Conservation (phyloP, 1,140 invertebrate genomes). For the Manduca sexta region DNA sequence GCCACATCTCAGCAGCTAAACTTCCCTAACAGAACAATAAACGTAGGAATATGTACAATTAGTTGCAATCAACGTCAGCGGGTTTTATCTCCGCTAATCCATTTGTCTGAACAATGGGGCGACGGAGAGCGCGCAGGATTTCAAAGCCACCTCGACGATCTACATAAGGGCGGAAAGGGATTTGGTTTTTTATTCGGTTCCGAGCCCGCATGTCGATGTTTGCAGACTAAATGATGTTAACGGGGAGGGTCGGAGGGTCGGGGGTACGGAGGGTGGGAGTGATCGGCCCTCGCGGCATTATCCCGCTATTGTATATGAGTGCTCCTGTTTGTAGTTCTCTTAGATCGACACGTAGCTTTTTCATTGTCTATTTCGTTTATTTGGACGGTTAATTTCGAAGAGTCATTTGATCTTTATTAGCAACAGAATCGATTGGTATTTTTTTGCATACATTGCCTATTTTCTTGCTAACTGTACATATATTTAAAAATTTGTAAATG, state of each 20-base stretch:
- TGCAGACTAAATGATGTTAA: conserved; percentile 34
- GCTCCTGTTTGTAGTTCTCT: no score
- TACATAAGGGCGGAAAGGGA: conserved; percentile 18
- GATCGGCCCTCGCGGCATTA: neutral
- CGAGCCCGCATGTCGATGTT: conserved; percentile 39
- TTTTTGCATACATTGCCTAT: no score
- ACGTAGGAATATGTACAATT: no score
- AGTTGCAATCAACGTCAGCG: no score
- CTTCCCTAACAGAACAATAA: no score
- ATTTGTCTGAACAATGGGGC: neutral
- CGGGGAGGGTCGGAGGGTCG: conserved; percentile 7
- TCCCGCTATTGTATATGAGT: no score
- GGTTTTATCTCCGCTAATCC: neutral
- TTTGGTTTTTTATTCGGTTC: conserved; percentile 27
- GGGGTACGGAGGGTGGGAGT: neutral
- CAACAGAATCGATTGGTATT: no score
- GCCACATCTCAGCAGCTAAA: no score
- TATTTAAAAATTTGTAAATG: no score
- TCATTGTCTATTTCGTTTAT: neutral
- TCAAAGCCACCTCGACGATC: conserved; percentile 11
- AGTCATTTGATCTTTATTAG: no score
- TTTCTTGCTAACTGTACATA: no score
- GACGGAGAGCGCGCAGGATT: conserved; percentile 1
- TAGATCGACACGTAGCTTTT: neutral
- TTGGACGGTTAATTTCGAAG: no score